Evolutionary conservation across 2,888 invertebrate species (phyloP), one percentile per base, ranked within the genome.

Genomic region (Eupithecia inturbata): DNA sequence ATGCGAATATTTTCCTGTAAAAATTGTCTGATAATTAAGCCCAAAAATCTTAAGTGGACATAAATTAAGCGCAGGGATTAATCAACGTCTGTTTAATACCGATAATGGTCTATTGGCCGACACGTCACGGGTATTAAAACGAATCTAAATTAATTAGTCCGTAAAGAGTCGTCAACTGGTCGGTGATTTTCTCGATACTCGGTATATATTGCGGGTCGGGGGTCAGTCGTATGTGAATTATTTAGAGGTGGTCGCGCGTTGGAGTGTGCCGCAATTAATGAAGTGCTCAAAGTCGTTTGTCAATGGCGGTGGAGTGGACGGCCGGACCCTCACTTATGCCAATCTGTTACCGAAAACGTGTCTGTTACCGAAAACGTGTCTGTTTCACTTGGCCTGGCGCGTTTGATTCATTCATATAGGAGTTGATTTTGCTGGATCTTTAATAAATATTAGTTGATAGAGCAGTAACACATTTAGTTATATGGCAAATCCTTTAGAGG

Each of bases 261-360:
- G 89, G 88, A 89, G 87, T 89, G 89, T 87, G 85, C 88, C 89
- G 86, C 92, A 92, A 93, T 93, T 94, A 94, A 93, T 93, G 92
- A 91, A 92, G 90, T 91, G 89, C 88, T 87, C 87, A 87, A 82
- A 90, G 90, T 89, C 91, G 91, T 93, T 93, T 92, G 92, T 92
- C 92, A 93, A 91, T 90, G 89, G 87, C 83, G 85, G 77, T 75
- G 71, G 76, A 76, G 77, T 75, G 71, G 76, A 76, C 45, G 70
- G 87, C 81, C 82, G 84, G 84, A 84, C 86, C 87, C 88, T 85
- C 85, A 85, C 86, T 85, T 88, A 86, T 82, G 77, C 85, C 85
- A 82, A 91, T 88, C 87, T 84, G 87, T 88, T 89, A 85, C 84
- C 82, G 84, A 86, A 87, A 89, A 88, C 85, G 84, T 88, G 87